A percentile compares a stretch with the other conserved stretches of the same genome.
Conservation (phyloP, 2,888 invertebrate genomes). For the Deilephila elpenor region DNA sequence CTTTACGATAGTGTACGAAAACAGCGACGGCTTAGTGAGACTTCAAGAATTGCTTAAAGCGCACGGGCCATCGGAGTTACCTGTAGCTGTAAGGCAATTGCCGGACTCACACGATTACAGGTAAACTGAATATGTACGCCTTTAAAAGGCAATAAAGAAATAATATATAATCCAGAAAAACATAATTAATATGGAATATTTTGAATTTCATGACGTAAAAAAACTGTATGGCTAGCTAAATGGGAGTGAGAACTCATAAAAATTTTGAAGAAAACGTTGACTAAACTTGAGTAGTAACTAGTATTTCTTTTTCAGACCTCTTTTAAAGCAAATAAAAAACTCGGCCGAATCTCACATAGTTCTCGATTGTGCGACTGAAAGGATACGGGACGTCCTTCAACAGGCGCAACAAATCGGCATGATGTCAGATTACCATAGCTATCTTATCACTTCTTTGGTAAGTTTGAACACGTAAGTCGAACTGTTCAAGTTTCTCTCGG, state of each 20-base stretch:
- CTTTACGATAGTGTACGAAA: constrained; percentile 98
- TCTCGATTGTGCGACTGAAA: constrained; percentile 94
- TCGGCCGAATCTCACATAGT: constrained; percentile 96
- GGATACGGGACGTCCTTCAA: constrained; percentile 93
- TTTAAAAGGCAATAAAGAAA: no score
- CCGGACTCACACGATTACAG: constrained; percentile 94
- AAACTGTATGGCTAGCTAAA: neutral
- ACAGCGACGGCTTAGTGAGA: constrained; percentile 95
- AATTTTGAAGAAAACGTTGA: neutral
- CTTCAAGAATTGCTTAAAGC: constrained; percentile 95
- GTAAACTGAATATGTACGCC: constrained; percentile 66
- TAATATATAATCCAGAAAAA: no score
- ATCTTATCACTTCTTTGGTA: constrained; percentile 95
- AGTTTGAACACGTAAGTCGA: constrained; percentile 56
- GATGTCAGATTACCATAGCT: constrained; percentile 98
- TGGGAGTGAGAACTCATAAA: neutral
- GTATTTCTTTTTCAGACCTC: constrained; percentile 85
- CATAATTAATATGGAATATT: no score
- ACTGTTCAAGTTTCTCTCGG: constrained; percentile 38
- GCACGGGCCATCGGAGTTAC: constrained; percentile 93
- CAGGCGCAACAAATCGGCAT: constrained; percentile 98
- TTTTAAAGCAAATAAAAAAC: constrained; percentile 96
- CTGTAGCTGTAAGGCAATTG: constrained; percentile 93
- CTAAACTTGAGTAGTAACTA: constrained; percentile 26
- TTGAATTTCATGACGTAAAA: neutral